Conservation (phyloP, 92 coral and sea anemone genomes). For the Heteractis magnifica region DNA sequence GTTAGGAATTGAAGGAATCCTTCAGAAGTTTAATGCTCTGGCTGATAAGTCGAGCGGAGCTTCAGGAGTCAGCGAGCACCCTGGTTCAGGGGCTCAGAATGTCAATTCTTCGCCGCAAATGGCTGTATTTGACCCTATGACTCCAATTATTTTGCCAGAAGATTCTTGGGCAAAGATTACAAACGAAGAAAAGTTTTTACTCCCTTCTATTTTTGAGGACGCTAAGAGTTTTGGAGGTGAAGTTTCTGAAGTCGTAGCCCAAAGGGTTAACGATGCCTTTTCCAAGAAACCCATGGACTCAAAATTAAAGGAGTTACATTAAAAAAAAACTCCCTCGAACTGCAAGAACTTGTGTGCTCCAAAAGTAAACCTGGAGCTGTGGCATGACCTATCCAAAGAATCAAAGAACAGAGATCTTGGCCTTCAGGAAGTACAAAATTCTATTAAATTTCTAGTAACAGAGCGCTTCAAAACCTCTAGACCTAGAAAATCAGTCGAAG, state of each 20-base stretch:
- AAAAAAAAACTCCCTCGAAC: slow-evolving; percentile 46
- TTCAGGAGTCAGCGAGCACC: slow-evolving; percentile 14
- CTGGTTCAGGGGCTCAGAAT: slow-evolving; percentile 32
- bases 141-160: neutral
- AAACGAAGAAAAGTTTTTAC: neutral
- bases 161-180: no score
- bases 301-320: slow-evolving; percentile 45
- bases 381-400: no score
- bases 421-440: no score
- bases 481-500: no score
- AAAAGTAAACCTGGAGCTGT: slow-evolving; percentile 25
- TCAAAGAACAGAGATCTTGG: no score
- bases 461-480: no score
- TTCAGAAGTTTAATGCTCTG: neutral
- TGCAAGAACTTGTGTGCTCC: slow-evolving; percentile 39
- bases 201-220: slow-evolving; percentile 37
- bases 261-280: slow-evolving; percentile 40
- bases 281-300: slow-evolving; percentile 28
- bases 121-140: neutral
- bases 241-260: slow-evolving; percentile 45
- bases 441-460: no score
- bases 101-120: neutral
- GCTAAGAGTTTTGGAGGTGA: slow-evolving; percentile 33
- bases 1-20: slow-evolving; percentile 10
- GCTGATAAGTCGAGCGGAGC: neutral